Percentiles rank a stretch among this genome's conserved stretches.
Evolutionary conservation across 2,797 vertebrate species (phyloP).

Genomic region (Halcyon badia): DNA sequence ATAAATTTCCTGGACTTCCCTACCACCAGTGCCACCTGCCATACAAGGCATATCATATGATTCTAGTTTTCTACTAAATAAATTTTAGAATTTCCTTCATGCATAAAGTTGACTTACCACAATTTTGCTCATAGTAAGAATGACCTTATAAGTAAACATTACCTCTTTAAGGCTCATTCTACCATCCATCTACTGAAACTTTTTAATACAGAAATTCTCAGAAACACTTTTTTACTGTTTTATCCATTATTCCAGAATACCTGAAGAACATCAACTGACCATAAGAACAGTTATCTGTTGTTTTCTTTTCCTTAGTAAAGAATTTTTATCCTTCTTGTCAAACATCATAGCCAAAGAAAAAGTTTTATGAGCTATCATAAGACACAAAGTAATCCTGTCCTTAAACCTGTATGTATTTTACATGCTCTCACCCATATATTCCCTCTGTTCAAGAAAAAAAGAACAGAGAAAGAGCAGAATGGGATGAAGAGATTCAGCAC

Average conservation of each 20-base stretch:
- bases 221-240: neutral
- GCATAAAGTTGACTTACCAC: neutral
- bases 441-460: neutral
- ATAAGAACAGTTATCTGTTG: neutral
- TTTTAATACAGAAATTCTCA: neutral
- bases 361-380: neutral
- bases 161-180: neutral
- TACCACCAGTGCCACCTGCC: rapidly evolving
- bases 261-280: neutral
- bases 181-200: neutral
- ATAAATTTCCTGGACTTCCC: neutral
- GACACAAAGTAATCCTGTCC: neutral
- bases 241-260: neutral
- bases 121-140: neutral
- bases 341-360: neutral
- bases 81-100: neutral
- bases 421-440: neutral
- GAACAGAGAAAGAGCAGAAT: neutral
- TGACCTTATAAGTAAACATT: neutral
- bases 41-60: neutral
- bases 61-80: neutral
- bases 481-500: neutral
- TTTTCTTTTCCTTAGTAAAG: neutral
- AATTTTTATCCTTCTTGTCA: neutral
- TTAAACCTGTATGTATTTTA: neutral